Evolutionary conservation across 2,797 vertebrate species (phyloP).

Genomic region (Enteromius afrohamiltoni): DNA sequence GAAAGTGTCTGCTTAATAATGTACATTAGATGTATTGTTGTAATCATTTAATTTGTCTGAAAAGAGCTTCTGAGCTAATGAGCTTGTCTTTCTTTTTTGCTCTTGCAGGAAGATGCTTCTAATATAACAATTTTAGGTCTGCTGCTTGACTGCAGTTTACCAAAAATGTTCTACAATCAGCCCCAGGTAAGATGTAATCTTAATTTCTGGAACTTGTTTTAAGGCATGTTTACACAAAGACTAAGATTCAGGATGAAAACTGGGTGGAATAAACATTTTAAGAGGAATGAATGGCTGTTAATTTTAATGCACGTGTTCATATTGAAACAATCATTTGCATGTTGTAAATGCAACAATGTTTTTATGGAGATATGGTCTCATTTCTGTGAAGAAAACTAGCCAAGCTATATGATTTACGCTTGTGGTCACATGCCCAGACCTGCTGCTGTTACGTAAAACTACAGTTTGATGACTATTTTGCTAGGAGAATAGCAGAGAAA

Average conservation of each 20-base stretch:
- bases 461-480: background rate
- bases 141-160: constrained; percentile 89
- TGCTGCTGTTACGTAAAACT: background rate
- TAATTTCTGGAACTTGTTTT: background rate
- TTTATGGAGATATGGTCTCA: background rate
- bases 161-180: constrained; percentile 77
- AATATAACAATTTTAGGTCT: constrained; percentile 91
- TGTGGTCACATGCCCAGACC: background rate
- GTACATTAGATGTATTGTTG: background rate
- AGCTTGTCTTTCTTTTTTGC: constrained; percentile 4
- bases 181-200: constrained; percentile 71
- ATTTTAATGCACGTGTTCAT: background rate
- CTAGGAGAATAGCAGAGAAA: background rate
- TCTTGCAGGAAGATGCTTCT: constrained; percentile 85
- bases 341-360: background rate
- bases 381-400: background rate
- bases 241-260: background rate
- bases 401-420: background rate
- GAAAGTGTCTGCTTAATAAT: background rate
- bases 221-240: background rate
- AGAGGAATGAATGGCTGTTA: background rate
- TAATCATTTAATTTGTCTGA: background rate
- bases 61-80: background rate
- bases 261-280: background rate
- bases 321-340: background rate